A percentile compares a stretch with the other conserved stretches of the same genome.
Conservation (phyloP, 2,797 vertebrate genomes). For the Sphenodon punctatus region DNA sequence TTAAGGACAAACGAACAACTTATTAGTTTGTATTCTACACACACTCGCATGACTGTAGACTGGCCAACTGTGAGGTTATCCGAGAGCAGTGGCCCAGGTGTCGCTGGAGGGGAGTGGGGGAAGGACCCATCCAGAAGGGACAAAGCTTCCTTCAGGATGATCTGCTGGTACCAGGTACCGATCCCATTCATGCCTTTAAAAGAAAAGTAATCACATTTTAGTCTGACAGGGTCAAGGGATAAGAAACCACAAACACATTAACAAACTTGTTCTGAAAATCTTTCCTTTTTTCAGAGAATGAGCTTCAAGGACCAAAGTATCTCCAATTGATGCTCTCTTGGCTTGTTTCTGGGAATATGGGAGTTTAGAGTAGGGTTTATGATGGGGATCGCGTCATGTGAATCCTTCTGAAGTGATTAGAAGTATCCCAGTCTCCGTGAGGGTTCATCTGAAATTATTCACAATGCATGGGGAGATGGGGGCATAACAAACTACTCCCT, state of each 20-base stretch:
- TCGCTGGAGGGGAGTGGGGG: constrained; percentile 83
- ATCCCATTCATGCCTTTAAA: constrained; percentile 91
- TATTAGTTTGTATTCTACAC: not conserved
- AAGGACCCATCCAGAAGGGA: constrained; percentile 90
- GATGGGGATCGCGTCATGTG: no score
- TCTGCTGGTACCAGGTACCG: constrained; percentile 84
- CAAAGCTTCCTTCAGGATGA: constrained; percentile 83
- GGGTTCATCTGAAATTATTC: no score
- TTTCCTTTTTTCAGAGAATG: not conserved
- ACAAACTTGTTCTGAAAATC: fast-evolving
- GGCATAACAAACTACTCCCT: no score
- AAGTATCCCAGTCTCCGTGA: no score
- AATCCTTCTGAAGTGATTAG: no score
- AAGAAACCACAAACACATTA: not conserved
- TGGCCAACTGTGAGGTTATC: constrained; percentile 18
- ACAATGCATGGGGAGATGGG: no score
- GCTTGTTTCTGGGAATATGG: no score
- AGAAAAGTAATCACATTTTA: constrained; percentile 36
- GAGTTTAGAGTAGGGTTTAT: no score
- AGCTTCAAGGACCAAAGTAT: no score
- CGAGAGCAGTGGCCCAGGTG: constrained; percentile 85
- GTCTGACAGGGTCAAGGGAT: no score
- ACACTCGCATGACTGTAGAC: fast-evolving
- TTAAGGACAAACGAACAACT: not conserved
- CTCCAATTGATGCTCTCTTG: no score